Base-by-base conservation (phyloP, 1,140 invertebrate species). In the Pseudomyrmex sp. region DNA sequence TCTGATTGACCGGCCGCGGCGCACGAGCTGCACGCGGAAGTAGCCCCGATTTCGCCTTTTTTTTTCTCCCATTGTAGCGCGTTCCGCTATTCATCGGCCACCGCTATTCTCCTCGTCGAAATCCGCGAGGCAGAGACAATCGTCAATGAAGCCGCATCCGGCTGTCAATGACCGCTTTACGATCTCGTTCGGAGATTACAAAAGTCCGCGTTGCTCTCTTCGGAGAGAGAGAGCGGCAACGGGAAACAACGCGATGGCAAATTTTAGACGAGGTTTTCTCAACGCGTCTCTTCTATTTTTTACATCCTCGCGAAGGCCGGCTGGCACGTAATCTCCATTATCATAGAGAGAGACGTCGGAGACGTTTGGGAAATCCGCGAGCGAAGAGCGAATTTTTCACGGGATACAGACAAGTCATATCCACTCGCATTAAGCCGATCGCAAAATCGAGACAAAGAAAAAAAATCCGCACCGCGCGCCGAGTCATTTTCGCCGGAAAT, bases 281-380 rank as follows among this genome's bases (percentile, higher is more conserved):
- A n/a, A 2, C 65, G 76, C 76, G 76, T 80, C 76, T 61, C 66
- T 80, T 72, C 66, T 72, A 72, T 80, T 80, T 80, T 72, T 80
- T 80, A 80, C 76, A 18, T 10, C n/a, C 23, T 50, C 66, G 44
- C 72, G 56, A 72, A 35, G 65, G 23, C 54, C 66, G 44, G 9
- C 2, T 18, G 66, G 66, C 76, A 80, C 76, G 76, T 80, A 72
- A 80, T 70, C 76, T 26, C 66, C 66, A 80, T 80, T 80, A 80
- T 80, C 76, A 15, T 61, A 59, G 66, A 59, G 66, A 80, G 66
- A 80, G 66, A 80, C 66, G 66, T 48, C n/a, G 58, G 56, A 9
- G 56, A 80, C 20, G 65, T 80, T 35, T 80, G 48, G 44, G 46
- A 70, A 80, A 80, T 72, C 76, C 56, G 54, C 46, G 46, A 59